Base-by-base conservation (phyloP, 2,113 vertebrate species). In the Hylia prasina region DNA sequence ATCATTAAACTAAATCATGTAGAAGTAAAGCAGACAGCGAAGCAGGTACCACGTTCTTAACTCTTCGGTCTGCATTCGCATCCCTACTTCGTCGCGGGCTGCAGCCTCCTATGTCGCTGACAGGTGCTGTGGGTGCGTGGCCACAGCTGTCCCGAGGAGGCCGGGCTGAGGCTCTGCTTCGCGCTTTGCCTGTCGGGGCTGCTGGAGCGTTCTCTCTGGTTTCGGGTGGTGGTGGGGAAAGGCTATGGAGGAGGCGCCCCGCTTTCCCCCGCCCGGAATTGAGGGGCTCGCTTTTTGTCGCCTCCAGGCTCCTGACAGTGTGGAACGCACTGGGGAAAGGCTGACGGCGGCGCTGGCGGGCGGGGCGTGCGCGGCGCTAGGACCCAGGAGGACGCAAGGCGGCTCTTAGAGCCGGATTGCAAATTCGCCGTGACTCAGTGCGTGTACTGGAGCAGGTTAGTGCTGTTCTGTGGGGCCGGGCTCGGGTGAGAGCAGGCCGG, bases 341-440 rank as follows among this genome's bases (percentile, higher is more conserved):
- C 69, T 70, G 69, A 84, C 63, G 57, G 37, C 35, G 47, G 56
- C 54, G 53, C 64, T 47, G 53, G 88, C 33, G 45, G 60, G 81
- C 37, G 35, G 45, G 39, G 64, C 13, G 78, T 70, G 79, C 35
- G 40, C 33, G 13, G 97, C 95, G 71, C 93, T 98, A 98, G 98
- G 98, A 98, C 98, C 98, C 28, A 63, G 45, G 89, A 40, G 94
- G 63, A 96, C 93, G 97, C 86, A 79, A 48, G 48, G 63, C 65
- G 60, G 85, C 56, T 85, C 73, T 73, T 91, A 65, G 89, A 69
- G 66, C 54, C 78, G 53, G 92, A 95, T 89, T 94, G 92, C 96
- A 97, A 96, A 97, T 97, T 97, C 78, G 96, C 81, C 69, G 97
- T 97, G 96, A 96, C 89, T 94, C 95, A 84, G 90, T 85, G 6